These are phyloP conservation scores for Vulpes lagopus DNA, from an alignment of 2,113 vertebrate species.

Conservation along the genomic window DNA sequence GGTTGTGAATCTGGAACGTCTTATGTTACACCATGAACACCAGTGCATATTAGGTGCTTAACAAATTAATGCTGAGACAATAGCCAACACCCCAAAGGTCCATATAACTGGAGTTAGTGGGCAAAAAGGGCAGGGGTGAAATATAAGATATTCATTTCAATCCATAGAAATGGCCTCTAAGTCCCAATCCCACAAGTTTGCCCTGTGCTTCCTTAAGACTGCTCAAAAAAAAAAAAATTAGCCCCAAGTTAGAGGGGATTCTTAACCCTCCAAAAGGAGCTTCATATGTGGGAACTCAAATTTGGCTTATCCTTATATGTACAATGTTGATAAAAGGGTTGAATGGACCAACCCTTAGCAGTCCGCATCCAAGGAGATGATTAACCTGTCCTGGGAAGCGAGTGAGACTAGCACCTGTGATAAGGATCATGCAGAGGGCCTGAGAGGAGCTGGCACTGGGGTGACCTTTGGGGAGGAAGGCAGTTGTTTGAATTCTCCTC, in stretches of 20 bases:
- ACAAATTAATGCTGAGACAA: background rate
- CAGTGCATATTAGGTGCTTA: background rate
- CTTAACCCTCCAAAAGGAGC: background rate
- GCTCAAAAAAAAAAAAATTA: background rate
- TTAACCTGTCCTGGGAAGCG: background rate
- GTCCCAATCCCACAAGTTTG: background rate
- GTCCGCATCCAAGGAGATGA: constrained; percentile 5
- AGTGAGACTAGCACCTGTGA: background rate
- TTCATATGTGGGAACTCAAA: background rate
- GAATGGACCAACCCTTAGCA: background rate
- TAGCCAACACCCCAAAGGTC: background rate
- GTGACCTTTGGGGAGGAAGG: background rate
- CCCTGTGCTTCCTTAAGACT: background rate
- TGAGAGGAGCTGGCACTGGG: background rate
- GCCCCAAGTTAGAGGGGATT: background rate
- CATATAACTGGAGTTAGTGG: background rate
- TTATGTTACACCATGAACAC: background rate
- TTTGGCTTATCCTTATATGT: too few species aligned
- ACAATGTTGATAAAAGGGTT: background rate
- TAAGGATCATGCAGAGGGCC: background rate
- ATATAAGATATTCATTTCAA: background rate
- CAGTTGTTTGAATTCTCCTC: background rate
- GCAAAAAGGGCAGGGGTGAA: background rate
- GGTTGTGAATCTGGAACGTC: background rate
- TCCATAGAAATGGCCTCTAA: background rate